Base-by-base conservation (phyloP, 1,140 invertebrate species). In the Drosophila lacteicornis region DNA sequence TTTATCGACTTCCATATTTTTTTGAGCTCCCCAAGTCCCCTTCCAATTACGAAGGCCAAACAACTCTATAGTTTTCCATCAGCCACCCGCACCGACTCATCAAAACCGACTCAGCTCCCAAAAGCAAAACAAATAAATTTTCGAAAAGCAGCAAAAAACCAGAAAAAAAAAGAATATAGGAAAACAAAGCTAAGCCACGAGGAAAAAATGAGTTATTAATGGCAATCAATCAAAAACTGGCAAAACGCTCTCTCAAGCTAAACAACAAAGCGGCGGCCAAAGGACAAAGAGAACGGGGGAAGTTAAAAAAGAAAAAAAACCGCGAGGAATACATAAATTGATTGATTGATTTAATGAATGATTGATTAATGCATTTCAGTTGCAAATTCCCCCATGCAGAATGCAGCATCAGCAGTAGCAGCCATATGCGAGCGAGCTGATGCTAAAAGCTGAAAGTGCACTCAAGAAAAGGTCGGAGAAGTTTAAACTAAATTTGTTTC, bases 321-420 rank as follows among this genome's bases (percentile, higher is more conserved):
- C 73, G 80, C 80, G 66, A 74, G 68, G 83, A 83, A 88, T 87
- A 83, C 77, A 88, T 88, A 80, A 88, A 90, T 85, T 90, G 85
- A 90, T 90, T 90, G 85, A 90, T 90, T 90, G 85, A 90, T 90
- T 90, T 90, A 90, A 90, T 90, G 85, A 90, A 90, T 90, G 85
- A 90, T 90, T 90, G 85, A 90, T 90, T 90, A 90, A 90, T 90
- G 85, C 85, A 90, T 90, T 82, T 85, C 85, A 82, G 81, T 88
- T 90, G 85, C 85, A 90, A 88, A 88, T 88, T 79, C 85, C 83
- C 68, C 76, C 77, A 90, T 88, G 83, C 85, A 84, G 80, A 90
- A 59, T 55, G 27, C 75, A 67, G 57, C 57, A 66, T 25, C 40
- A 62, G 36, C 50, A 70, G 47, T 58, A 40, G 50, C 57, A 76